Conservation (phyloP, 2,113 vertebrate species). For the Strix uralensis region DNA sequence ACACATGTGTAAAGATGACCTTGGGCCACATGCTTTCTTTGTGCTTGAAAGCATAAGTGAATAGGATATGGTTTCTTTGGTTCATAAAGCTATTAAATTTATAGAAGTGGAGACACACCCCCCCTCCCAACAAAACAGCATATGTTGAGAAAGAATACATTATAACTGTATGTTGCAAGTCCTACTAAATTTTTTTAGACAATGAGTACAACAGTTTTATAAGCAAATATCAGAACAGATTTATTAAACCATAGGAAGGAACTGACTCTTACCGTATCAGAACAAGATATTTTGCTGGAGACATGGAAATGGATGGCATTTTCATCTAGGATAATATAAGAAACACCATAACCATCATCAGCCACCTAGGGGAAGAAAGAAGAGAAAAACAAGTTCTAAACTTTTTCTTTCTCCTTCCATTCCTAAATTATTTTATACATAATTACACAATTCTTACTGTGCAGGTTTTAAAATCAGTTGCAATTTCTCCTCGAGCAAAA, state of each 20-base stretch:
- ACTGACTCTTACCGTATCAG: conserved; percentile 84
- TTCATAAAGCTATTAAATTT: background rate
- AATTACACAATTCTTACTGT: background rate
- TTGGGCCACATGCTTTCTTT: background rate
- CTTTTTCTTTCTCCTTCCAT: background rate
- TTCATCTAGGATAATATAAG: conserved; percentile 91
- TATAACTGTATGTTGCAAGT: background rate
- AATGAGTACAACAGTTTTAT: background rate
- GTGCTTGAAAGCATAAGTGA: background rate
- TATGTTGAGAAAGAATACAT: background rate
- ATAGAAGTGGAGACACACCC: background rate
- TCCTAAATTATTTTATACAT: background rate
- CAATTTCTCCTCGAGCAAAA: background rate
- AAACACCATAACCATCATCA: conserved; percentile 97
- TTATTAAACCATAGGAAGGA: background rate
- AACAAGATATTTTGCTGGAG: conserved; percentile 93
- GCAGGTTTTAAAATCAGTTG: background rate
- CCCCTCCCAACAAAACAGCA: background rate
- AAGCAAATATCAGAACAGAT: background rate
- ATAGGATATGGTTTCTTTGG: background rate
- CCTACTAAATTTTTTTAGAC: background rate
- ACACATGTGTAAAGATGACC: background rate
- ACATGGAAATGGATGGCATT: conserved; percentile 92
- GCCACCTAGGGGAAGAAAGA: conserved; percentile 80
- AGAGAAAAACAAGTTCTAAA: background rate